Percentiles rank a stretch among this genome's conserved stretches.
Conservation (phyloP, 2,888 invertebrate genomes). For the Allygus modestus region DNA sequence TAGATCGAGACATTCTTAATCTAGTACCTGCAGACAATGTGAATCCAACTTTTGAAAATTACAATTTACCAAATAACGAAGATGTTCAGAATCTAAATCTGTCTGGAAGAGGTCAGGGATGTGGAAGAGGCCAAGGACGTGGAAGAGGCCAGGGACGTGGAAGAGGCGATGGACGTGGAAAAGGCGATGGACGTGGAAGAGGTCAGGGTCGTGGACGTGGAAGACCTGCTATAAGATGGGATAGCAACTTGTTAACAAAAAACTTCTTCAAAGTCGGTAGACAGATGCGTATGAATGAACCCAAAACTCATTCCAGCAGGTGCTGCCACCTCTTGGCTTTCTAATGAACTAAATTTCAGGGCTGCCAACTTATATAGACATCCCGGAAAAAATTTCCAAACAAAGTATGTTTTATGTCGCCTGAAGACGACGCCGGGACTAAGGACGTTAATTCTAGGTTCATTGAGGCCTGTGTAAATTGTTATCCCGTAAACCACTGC, state of each 20-base stretch:
- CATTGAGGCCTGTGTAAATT: too few relatives aligned
- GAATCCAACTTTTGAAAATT: too few relatives aligned
- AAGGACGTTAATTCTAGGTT: too few relatives aligned
- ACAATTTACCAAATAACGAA: too few relatives aligned
- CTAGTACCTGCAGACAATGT: too few relatives aligned
- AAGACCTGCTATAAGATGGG: slow-evolving; percentile 30
- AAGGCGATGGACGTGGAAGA: slow-evolving; percentile 71
- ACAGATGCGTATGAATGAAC: not conserved
- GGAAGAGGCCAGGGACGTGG: slow-evolving; percentile 62
- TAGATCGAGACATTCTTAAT: too few relatives aligned
- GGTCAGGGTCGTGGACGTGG: slow-evolving; percentile 66
- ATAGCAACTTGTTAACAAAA: not conserved
- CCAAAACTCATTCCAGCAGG: slow-evolving; percentile 8
- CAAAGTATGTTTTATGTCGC: slow-evolving; percentile 20
- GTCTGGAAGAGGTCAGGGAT: slow-evolving; percentile 64
- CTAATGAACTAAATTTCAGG: slow-evolving; percentile 19
- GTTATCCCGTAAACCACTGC: too few relatives aligned
- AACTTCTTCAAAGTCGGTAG: not conserved
- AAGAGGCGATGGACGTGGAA: not conserved
- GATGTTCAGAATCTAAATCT: too few relatives aligned
- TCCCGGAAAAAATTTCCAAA: not conserved
- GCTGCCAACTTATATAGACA: not conserved
- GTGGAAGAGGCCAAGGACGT: slow-evolving; percentile 33
- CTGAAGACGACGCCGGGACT: slow-evolving; percentile 10
- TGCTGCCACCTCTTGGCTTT: slow-evolving; percentile 17